Evolutionary conservation across 2,888 invertebrate species (phyloP).

Genomic region (Philereme vetulata): DNA sequence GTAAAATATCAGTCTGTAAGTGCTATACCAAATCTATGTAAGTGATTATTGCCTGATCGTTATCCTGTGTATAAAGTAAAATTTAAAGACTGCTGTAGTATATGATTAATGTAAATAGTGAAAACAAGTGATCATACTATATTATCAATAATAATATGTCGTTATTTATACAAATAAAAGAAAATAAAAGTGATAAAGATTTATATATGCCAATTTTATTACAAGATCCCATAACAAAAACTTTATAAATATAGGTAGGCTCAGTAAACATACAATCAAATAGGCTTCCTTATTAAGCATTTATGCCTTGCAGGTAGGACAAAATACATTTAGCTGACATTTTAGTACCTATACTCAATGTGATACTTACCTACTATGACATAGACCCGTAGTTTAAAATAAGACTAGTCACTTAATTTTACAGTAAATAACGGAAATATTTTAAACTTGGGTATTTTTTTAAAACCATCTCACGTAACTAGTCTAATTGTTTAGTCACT

Average conservation of each 20-base stretch:
- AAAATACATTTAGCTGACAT: no score
- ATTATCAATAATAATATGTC: constrained; percentile 76
- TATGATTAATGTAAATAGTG: constrained; percentile 83
- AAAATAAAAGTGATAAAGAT: constrained; percentile 78
- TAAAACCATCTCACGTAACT: no score
- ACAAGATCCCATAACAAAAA: constrained; percentile 6
- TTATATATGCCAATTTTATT: constrained; percentile 71
- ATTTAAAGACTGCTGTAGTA: constrained; percentile 85
- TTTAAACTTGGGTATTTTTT: no score
- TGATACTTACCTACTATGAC: no score
- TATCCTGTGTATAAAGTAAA: constrained; percentile 83
- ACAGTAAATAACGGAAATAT: no score
- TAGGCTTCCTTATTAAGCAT: not conserved
- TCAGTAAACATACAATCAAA: not conserved
- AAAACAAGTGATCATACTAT: constrained; percentile 81
- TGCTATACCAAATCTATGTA: constrained; percentile 83
- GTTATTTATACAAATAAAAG: constrained; percentile 79
- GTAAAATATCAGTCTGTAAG: constrained; percentile 76
- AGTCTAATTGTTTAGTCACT: not conserved
- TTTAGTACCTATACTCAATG: no score
- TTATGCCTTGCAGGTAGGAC: no score
- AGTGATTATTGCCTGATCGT: constrained; percentile 81
- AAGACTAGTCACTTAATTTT: no score
- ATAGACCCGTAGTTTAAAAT: no score
- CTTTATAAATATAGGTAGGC: constrained; percentile 6